Percentiles rank a stretch among this genome's conserved stretches.
phyloP scores from a whole-genome alignment of 2,888 invertebrate species.

The Xestia c-nigrum region DNA sequence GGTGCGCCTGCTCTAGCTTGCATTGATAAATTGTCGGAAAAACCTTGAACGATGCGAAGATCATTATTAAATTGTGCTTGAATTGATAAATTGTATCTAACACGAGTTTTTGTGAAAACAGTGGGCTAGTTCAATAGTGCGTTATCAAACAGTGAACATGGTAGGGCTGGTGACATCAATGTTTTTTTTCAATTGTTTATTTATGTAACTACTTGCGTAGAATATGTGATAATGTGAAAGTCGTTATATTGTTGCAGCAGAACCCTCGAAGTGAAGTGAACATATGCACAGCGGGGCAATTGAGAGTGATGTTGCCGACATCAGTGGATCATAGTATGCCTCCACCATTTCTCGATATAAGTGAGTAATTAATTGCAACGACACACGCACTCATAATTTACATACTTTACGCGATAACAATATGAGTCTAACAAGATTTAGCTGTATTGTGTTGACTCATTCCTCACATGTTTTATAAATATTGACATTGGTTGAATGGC shows the following conservation, averaged over 20 bases:
- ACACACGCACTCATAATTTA: constrained; percentile 42
- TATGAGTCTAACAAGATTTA: constrained; percentile 50
- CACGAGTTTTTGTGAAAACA: constrained; percentile 55
- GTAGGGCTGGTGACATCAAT: constrained; percentile 71
- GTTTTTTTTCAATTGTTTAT: constrained; percentile 82
- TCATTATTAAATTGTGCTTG: constrained; percentile 69
- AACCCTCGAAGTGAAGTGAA: constrained; percentile 80
- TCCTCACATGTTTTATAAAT: constrained; percentile 39
- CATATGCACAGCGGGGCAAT: constrained; percentile 80
- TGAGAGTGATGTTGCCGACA: constrained; percentile 84
- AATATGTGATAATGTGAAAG: constrained; percentile 77
- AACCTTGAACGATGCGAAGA: constrained; percentile 78
- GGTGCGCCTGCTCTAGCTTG: constrained; percentile 70
- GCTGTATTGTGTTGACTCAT: constrained; percentile 49
- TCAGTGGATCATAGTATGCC: constrained; percentile 79
- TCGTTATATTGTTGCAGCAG: constrained; percentile 81
- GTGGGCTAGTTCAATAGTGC: constrained; percentile 53
- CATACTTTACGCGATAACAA: constrained; percentile 54
- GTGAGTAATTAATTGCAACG: constrained; percentile 73
- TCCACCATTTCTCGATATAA: constrained; percentile 83
- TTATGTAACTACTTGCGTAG: constrained; percentile 81
- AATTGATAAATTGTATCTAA: constrained; percentile 63
- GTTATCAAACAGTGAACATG: constrained; percentile 66
- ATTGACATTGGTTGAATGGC: constrained; percentile 36
- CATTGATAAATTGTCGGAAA: constrained; percentile 72